A percentile compares a stretch with the other conserved stretches of the same genome.
Evolutionary conservation across 2,888 invertebrate genomes (phyloP).

Genomic region (Carcina quercana): DNA sequence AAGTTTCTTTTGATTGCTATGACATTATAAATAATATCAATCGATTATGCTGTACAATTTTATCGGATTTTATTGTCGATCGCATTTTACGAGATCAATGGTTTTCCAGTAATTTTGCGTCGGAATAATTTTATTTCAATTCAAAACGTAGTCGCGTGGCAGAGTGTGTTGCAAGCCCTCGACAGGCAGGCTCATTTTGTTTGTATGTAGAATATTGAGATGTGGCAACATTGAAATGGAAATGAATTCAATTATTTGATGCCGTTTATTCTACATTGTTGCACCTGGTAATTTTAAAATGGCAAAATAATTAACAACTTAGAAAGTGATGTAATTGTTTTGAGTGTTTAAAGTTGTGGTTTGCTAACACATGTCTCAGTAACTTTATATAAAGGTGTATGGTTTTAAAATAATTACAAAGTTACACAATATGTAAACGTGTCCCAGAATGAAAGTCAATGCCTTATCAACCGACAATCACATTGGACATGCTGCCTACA

Average conservation of each 20-base stretch:
- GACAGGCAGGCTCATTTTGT: conserved; percentile 15
- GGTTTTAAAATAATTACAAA: background rate
- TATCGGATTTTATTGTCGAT: too few relatives aligned
- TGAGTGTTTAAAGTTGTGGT: background rate
- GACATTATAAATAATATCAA: too few relatives aligned
- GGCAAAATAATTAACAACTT: too few relatives aligned
- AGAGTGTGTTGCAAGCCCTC: conserved; percentile 15
- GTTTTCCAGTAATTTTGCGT: conserved; percentile 39
- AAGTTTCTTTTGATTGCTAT: too few relatives aligned
- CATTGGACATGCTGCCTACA: background rate
- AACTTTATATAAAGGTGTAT: background rate
- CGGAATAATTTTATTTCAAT: conserved; percentile 37
- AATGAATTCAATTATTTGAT: too few relatives aligned
- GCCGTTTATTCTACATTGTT: too few relatives aligned
- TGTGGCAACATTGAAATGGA: conserved; percentile 2
- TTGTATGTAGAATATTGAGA: too few relatives aligned
- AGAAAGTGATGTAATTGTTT: background rate
- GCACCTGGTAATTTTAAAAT: too few relatives aligned
- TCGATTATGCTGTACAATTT: too few relatives aligned
- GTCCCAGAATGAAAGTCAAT: background rate
- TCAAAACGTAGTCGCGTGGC: conserved; percentile 36
- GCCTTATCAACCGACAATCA: background rate
- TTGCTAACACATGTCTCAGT: background rate
- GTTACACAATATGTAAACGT: background rate
- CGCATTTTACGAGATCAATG: too few relatives aligned